Conservation (phyloP, 1,140 invertebrate species). For the Prorops nasuta region DNA sequence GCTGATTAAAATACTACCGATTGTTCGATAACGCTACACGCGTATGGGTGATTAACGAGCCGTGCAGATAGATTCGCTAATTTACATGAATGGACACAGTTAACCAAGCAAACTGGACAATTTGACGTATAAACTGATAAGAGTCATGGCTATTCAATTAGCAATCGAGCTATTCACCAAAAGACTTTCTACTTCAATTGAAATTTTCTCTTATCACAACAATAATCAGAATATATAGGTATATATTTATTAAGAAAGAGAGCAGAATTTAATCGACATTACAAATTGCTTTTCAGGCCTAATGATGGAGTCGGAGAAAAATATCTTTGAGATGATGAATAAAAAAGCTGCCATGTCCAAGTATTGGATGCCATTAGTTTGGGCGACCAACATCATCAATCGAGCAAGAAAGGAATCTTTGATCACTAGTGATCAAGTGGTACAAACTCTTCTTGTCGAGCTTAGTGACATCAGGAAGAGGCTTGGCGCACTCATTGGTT, state of each 20-base stretch:
- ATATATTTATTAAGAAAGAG: too few relatives aligned
- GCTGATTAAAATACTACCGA: not conserved
- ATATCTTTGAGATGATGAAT: slow-evolving; percentile 86
- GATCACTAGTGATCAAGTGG: slow-evolving; percentile 82
- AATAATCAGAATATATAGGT: too few relatives aligned
- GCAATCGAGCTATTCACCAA: too few relatives aligned
- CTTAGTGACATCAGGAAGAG: slow-evolving; percentile 78
- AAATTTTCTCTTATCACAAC: too few relatives aligned
- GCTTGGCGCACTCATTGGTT: slow-evolving; percentile 80
- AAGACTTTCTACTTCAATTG: too few relatives aligned
- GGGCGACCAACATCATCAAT: slow-evolving; percentile 89
- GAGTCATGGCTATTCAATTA: too few relatives aligned
- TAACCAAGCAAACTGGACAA: too few relatives aligned
- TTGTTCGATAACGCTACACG: slow-evolving; percentile 9
- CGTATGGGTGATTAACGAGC: slow-evolving; percentile 18
- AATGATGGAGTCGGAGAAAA: slow-evolving; percentile 87
- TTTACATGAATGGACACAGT: too few relatives aligned
- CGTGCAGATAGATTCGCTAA: slow-evolving; percentile 13
- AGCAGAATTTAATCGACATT: too few relatives aligned
- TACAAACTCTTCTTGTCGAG: slow-evolving; percentile 80
- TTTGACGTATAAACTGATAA: too few relatives aligned
- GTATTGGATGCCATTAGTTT: slow-evolving; percentile 90
- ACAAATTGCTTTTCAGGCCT: slow-evolving; percentile 63
- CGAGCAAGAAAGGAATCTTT: slow-evolving; percentile 76
- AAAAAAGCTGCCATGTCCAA: slow-evolving; percentile 85